These are phyloP conservation scores for Epizoanthus scotinus DNA, from an alignment of 92 coral and sea anemone genomes.

Conservation along the genomic window DNA sequence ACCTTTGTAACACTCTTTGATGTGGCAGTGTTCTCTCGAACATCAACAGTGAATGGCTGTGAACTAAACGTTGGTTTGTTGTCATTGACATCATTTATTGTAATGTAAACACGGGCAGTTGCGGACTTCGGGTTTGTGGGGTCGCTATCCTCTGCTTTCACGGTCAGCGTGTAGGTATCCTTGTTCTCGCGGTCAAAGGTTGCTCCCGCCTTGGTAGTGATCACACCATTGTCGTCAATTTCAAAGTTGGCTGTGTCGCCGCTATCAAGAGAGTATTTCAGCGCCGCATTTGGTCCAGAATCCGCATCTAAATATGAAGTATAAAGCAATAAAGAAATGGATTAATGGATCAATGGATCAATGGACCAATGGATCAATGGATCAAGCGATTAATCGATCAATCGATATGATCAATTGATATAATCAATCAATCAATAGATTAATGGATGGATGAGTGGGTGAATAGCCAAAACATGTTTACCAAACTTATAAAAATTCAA, in stretches of 20 bases:
- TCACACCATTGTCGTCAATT: constrained; percentile 45
- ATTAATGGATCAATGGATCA: too few species aligned
- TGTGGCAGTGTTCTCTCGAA: constrained; percentile 38
- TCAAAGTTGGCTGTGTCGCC: constrained; percentile 56
- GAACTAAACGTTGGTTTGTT: constrained; percentile 50
- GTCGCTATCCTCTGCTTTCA: constrained; percentile 71
- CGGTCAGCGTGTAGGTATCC: constrained; percentile 60
- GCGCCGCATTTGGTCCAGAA: constrained; percentile 64
- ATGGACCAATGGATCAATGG: too few species aligned
- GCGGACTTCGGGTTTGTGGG: constrained; percentile 24
- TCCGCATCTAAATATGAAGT: constrained; percentile 69
- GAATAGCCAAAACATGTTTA: too few species aligned
- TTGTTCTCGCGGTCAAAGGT: constrained; percentile 67
- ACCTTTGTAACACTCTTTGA: constrained; percentile 41
- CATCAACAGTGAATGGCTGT: constrained; percentile 19
- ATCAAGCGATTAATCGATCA: too few species aligned
- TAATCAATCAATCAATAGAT: too few species aligned
- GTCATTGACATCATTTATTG: constrained; percentile 72
- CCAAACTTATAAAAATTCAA: too few species aligned
- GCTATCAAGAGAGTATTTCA: constrained; percentile 58
- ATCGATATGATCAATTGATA: too few species aligned
- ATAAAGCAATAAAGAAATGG: too few species aligned
- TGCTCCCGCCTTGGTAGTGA: constrained; percentile 43
- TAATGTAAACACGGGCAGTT: constrained; percentile 55
- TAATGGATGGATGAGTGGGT: too few species aligned